Percentiles rank a stretch among this genome's conserved stretches.
Evolutionary conservation across 2,888 invertebrate species (phyloP).

Genomic region (Epistrophe eligans): DNA sequence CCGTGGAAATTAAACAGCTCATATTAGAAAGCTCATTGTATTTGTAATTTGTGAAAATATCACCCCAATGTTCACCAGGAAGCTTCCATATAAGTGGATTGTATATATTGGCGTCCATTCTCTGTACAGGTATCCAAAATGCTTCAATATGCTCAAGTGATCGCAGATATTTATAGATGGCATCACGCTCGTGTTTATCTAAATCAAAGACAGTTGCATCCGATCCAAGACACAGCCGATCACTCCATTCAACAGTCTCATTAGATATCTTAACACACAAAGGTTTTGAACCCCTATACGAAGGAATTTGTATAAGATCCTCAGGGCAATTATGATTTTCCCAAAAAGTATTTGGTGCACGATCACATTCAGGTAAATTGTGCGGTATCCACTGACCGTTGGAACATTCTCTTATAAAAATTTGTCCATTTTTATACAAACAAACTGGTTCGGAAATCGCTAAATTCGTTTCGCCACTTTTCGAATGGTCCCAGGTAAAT

Average conservation of each 20-base stretch:
- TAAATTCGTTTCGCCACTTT: constrained; percentile 48
- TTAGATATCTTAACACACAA: constrained; percentile 81
- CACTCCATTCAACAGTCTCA: constrained; percentile 78
- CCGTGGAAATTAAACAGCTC: constrained; percentile 78
- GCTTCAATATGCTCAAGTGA: constrained; percentile 71
- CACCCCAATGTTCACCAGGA: constrained; percentile 83
- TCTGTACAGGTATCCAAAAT: constrained; percentile 85
- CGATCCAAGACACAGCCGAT: constrained; percentile 79
- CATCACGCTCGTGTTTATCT: constrained; percentile 61
- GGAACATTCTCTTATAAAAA: constrained; percentile 62
- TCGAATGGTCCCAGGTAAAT: constrained; percentile 61
- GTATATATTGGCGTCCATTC: constrained; percentile 81
- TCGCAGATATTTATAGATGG: constrained; percentile 80
- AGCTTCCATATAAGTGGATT: constrained; percentile 84
- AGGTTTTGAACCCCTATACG: constrained; percentile 34
- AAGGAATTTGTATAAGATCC: constrained; percentile 77
- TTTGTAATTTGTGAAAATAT: constrained; percentile 77
- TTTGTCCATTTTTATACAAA: constrained; percentile 77
- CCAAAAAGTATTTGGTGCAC: constrained; percentile 40
- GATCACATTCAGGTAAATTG: constrained; percentile 77
- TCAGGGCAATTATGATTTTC: constrained; percentile 78
- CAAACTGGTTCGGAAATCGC: constrained; percentile 81
- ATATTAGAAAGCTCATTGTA: constrained; percentile 75
- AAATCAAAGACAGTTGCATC: constrained; percentile 77
- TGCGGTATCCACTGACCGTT: constrained; percentile 78